Evolutionary conservation across 2,888 invertebrate genomes (phyloP), one percentile per base, ranked within the genome.

Genomic region (Spodoptera picta): DNA sequence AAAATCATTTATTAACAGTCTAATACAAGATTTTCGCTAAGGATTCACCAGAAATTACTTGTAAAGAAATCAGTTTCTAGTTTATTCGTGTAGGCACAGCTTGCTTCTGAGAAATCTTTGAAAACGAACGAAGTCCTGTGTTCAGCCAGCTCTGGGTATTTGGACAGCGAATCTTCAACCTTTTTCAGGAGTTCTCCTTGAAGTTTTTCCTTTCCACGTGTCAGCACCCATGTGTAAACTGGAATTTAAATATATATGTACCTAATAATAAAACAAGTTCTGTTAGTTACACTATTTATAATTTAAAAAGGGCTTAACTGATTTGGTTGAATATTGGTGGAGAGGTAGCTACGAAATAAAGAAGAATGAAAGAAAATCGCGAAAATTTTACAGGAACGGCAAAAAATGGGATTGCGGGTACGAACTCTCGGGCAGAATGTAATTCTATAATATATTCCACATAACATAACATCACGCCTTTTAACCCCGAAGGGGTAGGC

Each of bases 151-250:
- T 92, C 93, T 0, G 90, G n/a, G 65, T 92, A 93, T 54, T 90
- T 92, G 0, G 92, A 87, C 1, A 94, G 69, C 0, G 85, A 80
- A 27, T 86, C 83, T 67, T 94, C 92, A 0, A 94, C 86, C 31
- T 87, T 88, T 75, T 89, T 90, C 45, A 92, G 66, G 0, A 73
- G 73, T 0, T 88, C 89, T 0, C 92, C 92, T 60, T 90, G 81
- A 0, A 93, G 79, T 24, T 87, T 87, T 0, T 88, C 88, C 50
- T 92, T 93, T 64, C 65, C 85, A 14, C 93, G 85, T 3, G 92
- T 88, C 0, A 94, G 77, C 4, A 94, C 81, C 93, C 93, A 94
- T 0, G 90, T 83, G 78, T 89, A 93, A 0, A 91, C 94, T 94
- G 88, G 9, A 90, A 91, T 64, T 31, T n/a, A 44, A 11, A 2